Conservation (phyloP, 2,888 invertebrate genomes). For the Tenthredo notha region DNA sequence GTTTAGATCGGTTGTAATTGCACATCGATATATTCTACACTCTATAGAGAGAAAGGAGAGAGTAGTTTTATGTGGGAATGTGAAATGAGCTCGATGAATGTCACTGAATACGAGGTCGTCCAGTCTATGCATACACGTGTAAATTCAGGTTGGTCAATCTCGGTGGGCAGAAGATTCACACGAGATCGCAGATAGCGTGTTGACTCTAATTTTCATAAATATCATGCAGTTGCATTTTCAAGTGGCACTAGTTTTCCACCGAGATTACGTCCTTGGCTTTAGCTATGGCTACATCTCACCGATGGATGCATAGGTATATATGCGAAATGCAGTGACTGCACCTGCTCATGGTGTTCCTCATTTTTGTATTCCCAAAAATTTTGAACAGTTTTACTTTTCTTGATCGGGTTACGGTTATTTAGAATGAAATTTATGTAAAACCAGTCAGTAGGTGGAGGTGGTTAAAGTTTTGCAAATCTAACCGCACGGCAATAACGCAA, state of each 20-base stretch:
- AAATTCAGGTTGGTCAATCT: background rate
- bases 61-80: background rate
- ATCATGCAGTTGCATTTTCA: background rate
- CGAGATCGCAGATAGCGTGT: background rate
- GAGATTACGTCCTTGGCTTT: background rate
- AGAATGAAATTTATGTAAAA: constrained; percentile 72
- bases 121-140: background rate
- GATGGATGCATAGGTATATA: background rate
- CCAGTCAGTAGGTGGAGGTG: constrained; percentile 59
- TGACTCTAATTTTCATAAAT: constrained; percentile 7
- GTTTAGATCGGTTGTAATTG: background rate
- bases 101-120: background rate
- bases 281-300: background rate
- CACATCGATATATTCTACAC: background rate
- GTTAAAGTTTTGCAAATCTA: constrained; percentile 56
- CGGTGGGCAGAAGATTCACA: background rate
- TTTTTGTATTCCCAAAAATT: background rate
- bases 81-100: background rate
- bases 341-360: background rate
- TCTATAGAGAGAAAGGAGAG: background rate
- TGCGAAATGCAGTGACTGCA: background rate
- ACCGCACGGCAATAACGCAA: constrained; percentile 67
- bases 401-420: background rate
- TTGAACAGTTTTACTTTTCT: background rate
- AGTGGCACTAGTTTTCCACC: background rate